Evolutionary conservation across 2,888 invertebrate genomes (phyloP).

Genomic region (Hyppa rectilinea): DNA sequence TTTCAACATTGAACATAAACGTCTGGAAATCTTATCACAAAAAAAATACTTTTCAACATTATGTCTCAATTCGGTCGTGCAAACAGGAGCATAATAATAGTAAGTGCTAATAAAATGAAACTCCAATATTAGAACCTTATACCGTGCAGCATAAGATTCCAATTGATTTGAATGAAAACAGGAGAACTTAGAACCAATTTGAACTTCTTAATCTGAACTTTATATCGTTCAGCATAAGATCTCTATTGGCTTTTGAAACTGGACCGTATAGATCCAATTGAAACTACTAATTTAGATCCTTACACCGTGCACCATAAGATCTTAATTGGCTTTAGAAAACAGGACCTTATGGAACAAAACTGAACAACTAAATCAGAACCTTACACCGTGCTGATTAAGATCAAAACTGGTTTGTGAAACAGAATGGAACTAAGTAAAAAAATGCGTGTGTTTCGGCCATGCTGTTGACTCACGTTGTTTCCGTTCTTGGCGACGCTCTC

Average conservation of each 20-base stretch:
- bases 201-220: not conserved
- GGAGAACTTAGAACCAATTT: not conserved
- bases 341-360: constrained; percentile 3
- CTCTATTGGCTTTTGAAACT: not conserved
- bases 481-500: constrained; percentile 93
- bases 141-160: not conserved
- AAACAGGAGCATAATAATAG: not conserved
- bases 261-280: not conserved
- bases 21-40: not conserved
- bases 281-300: not conserved
- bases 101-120: not conserved
- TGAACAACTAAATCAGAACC: constrained; percentile 22
- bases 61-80: not conserved
- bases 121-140: not conserved
- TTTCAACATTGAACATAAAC: not conserved
- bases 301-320: not conserved
- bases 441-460: constrained; percentile 76
- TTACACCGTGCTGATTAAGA: constrained; percentile 34
- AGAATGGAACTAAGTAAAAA: constrained; percentile 34
- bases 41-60: not conserved
- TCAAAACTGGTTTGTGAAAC: constrained; percentile 35
- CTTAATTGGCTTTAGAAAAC: not conserved
- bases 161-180: not conserved
- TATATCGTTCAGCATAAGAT: not conserved
- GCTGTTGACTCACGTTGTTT: constrained; percentile 90